phyloP scores from a whole-genome alignment of 2,797 vertebrate genomes.

The Peromyscus eremicus region DNA sequence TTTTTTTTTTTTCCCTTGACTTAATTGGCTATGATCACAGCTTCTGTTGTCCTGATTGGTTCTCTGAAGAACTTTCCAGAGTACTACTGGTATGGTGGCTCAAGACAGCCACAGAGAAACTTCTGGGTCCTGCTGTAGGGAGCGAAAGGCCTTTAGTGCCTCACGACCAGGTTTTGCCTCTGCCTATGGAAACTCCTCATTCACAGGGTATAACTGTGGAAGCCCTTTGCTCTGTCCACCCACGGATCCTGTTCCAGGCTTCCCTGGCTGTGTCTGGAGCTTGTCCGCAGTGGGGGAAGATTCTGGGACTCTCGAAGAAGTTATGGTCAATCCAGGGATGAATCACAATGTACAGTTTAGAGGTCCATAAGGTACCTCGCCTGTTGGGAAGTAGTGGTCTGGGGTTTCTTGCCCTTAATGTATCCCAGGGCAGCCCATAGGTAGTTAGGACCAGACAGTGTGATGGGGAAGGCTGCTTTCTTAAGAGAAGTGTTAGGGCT shows the following conservation, averaged over 20 bases:
- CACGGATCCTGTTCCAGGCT: not conserved
- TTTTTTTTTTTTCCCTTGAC: not conserved
- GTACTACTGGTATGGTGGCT: not conserved
- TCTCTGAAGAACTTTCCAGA: conserved; percentile 10
- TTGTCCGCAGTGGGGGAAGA: not conserved
- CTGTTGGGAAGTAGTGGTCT: not conserved
- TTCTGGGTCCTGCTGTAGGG: not conserved
- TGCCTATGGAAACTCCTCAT: not conserved
- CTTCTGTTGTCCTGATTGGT: conserved; percentile 27
- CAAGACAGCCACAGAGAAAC: not conserved
- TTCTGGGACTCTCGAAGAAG: not conserved
- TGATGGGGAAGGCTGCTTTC: not conserved
- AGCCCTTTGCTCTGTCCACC: not conserved
- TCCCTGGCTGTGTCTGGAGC: not conserved
- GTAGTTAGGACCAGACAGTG: not conserved
- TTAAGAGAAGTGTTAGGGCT: not conserved
- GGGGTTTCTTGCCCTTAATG: not conserved
- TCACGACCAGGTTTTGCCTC: not conserved
- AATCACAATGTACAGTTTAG: not conserved
- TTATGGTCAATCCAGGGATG: not conserved
- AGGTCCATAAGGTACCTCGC: not conserved
- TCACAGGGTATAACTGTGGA: not conserved
- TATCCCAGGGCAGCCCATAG: not conserved
- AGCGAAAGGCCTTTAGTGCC: not conserved
- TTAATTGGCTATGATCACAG: not conserved